Base-by-base conservation (phyloP, 2,888 invertebrate genomes). In the Erebia ligea region DNA sequence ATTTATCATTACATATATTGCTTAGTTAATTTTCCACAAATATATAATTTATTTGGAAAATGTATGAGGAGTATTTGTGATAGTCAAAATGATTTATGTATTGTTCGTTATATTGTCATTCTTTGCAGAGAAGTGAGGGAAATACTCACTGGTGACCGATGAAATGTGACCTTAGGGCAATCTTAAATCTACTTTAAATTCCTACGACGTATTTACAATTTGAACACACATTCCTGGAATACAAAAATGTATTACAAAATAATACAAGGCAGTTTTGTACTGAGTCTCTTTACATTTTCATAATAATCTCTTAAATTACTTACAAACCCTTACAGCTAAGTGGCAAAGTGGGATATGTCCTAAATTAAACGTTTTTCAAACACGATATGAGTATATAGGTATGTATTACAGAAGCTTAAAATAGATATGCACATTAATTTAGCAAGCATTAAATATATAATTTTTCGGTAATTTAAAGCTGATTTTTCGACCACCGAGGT, bases 331-430 rank as follows among this genome's bases (percentile, higher is more conserved):
- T 79, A 77, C 48, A 40, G 52, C 82, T 88, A 89, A 80, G 86
- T 90, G 90, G 90, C 90, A 89, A 87, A 87, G 81, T 87, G 88
- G 85, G 91, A 91, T 91, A 91, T 88, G 89, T 89, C 80, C 80
- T 84, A 86, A 85, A 84, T 76, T 79, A 80, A 71, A 76, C 67
- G 74, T 78, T 77, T 78, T 70, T 67, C 64, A 76, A 78, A 74
- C 75, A 75, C 70, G 80, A 81, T 80, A 81, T 80, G 80, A 77
- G 21, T 52, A 66, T 52, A 56, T 61, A 61, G n/a, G n/a, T 45
- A 52, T 65, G 59, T 52, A 74, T 72, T 54, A 50, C 45, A 50
- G 19, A 59, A 72, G 73, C 73, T 64, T 72, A 68, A 40, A 70
- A 70, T 57, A 69, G 76, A 78, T 76, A 76, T 76, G 72, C 70